phyloP scores from a whole-genome alignment of 2,797 vertebrate genomes.

The Pteronotus mesoamericanus region DNA sequence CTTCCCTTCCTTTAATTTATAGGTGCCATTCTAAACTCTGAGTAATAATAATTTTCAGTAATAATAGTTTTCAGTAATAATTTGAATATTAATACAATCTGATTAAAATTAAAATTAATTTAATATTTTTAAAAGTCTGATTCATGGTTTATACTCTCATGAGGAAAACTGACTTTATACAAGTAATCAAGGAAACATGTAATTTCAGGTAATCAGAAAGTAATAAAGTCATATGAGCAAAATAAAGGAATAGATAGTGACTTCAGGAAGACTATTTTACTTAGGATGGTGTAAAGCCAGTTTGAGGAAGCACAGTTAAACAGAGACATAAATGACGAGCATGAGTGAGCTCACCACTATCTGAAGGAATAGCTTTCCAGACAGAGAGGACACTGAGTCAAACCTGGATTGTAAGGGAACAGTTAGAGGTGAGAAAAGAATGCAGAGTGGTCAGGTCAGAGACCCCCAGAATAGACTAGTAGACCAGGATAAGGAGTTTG shows the following conservation, averaged over 20 bases:
- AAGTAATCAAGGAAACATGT: neutral
- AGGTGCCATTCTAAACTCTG: neutral
- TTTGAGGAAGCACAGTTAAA: neutral
- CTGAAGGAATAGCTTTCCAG: neutral
- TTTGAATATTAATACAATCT: neutral
- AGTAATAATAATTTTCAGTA: neutral
- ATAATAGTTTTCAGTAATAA: neutral
- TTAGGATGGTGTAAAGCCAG: neutral
- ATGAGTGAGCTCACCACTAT: neutral
- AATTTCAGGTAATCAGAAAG: neutral
- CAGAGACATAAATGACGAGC: neutral
- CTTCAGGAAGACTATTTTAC: neutral
- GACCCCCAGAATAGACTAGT: rapidly evolving
- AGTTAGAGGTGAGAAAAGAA: neutral
- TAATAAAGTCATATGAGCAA: neutral
- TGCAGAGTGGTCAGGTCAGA: neutral
- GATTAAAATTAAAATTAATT: neutral
- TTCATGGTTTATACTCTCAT: neutral
- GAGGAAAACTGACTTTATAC: neutral
- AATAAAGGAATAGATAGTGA: neutral
- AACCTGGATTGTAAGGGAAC: neutral
- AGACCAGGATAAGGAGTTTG: neutral
- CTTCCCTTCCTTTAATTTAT: too few species aligned
- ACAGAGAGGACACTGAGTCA: rapidly evolving
- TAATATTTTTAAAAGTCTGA: neutral